These are phyloP conservation scores for Gobio gobio DNA, from an alignment of 2,113 vertebrate genomes.

Conservation along the genomic window DNA sequence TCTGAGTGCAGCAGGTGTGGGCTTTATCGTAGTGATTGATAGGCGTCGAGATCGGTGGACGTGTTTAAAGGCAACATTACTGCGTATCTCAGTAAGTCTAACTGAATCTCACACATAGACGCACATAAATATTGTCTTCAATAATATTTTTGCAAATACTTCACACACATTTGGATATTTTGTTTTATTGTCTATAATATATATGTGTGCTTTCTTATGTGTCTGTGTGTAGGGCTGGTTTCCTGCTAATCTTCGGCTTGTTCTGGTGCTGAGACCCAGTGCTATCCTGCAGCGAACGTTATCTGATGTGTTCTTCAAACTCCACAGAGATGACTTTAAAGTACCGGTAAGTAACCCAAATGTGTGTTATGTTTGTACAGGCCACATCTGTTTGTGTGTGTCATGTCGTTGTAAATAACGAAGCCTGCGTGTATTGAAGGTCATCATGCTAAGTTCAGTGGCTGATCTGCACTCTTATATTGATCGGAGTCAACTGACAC, in stretches of 20 bases:
- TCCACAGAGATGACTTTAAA: constrained; percentile 96
- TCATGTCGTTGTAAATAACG: background rate
- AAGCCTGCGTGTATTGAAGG: constrained; percentile 70
- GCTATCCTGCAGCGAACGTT: constrained; percentile 88
- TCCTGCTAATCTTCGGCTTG: constrained; percentile 92
- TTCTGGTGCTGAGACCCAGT: constrained; percentile 90
- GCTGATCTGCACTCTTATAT: constrained; percentile 93
- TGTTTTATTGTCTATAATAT: background rate
- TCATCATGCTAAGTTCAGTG: constrained; percentile 96
- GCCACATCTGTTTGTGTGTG: background rate
- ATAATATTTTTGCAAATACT: background rate
- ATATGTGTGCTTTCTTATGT: background rate
- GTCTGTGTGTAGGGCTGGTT: constrained; percentile 84
- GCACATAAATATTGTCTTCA: background rate
- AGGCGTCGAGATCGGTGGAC: constrained; percentile 96
- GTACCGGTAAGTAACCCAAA: constrained; percentile 84
- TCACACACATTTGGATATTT: background rate
- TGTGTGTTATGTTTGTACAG: background rate
- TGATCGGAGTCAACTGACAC: constrained; percentile 91
- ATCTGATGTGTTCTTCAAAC: constrained; percentile 89
- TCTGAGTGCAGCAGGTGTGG: constrained; percentile 88
- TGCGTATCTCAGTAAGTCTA: constrained; percentile 91
- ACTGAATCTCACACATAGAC: background rate
- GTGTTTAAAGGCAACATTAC: constrained; percentile 93
- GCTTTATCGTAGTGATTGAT: constrained; percentile 97